Evolutionary conservation across 1,140 invertebrate genomes (phyloP).

Genomic region (Hycleus phaleratus): DNA sequence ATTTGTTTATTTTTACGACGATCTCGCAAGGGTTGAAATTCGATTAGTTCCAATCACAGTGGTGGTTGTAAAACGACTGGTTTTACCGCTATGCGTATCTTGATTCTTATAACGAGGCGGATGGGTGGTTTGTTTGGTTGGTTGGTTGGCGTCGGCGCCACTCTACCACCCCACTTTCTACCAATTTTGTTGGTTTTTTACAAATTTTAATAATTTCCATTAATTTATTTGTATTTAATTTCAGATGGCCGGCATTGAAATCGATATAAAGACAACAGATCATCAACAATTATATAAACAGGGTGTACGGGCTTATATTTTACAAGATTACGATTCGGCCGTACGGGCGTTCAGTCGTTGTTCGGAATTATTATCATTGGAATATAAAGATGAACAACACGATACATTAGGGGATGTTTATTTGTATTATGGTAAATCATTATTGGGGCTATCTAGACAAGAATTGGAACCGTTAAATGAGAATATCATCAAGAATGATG

Average conservation of each 20-base stretch:
- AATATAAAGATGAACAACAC: slow-evolving; percentile 67
- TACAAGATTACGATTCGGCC: slow-evolving; percentile 72
- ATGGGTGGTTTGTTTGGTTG: too few species aligned
- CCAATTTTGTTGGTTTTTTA: too few species aligned
- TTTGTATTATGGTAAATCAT: slow-evolving; percentile 54
- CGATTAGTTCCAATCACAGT: too few species aligned
- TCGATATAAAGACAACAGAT: neutral
- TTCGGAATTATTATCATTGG: slow-evolving; percentile 58
- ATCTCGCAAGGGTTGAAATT: too few species aligned
- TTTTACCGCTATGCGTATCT: too few species aligned
- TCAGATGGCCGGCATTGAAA: neutral
- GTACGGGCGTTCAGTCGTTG: slow-evolving; percentile 67
- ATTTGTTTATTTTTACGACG: too few species aligned
- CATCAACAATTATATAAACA: slow-evolving; percentile 51
- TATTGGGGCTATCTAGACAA: slow-evolving; percentile 71
- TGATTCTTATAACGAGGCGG: too few species aligned
- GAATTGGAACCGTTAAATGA: slow-evolving; percentile 74
- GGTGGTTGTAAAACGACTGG: too few species aligned
- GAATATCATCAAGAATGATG: slow-evolving; percentile 52
- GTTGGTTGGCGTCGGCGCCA: too few species aligned
- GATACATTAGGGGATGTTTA: slow-evolving; percentile 75
- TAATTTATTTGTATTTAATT: too few species aligned
- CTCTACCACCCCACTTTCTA: too few species aligned
- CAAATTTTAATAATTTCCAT: too few species aligned
- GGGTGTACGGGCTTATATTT: slow-evolving; percentile 68